Evolutionary conservation across 2,797 vertebrate species (phyloP).

Genomic region (Thalassophryne amazonica): DNA sequence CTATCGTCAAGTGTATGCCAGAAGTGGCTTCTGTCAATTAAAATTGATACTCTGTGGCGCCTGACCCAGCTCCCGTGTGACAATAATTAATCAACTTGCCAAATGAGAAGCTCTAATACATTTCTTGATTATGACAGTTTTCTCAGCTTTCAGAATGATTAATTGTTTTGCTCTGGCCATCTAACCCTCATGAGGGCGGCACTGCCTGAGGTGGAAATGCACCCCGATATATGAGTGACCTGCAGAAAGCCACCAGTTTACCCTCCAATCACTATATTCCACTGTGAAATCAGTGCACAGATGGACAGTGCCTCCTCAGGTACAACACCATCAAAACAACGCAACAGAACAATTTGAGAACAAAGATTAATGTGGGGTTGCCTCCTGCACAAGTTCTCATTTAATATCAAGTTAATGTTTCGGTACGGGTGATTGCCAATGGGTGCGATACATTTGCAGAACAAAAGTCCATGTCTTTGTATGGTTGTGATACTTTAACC

Average conservation of each 20-base stretch:
- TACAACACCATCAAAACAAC: slow-evolving; percentile 36
- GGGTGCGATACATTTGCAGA: too few species aligned
- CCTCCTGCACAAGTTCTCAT: slow-evolving; percentile 17
- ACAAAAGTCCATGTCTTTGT: too few species aligned
- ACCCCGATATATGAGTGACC: slow-evolving; percentile 44
- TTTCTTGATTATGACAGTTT: slow-evolving; percentile 76
- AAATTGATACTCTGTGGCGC: slow-evolving; percentile 21
- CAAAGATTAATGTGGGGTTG: slow-evolving; percentile 56
- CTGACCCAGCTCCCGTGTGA: slow-evolving; percentile 50
- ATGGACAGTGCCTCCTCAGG: slow-evolving; percentile 40
- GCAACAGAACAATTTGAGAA: slow-evolving; percentile 16
- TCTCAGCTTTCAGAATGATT: slow-evolving; percentile 76
- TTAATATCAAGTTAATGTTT: slow-evolving; percentile 11
- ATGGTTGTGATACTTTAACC: too few species aligned
- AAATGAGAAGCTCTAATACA: slow-evolving; percentile 58
- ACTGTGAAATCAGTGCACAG: slow-evolving; percentile 39
- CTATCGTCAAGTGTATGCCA: background rate
- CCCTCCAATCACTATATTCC: slow-evolving; percentile 35
- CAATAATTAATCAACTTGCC: slow-evolving; percentile 79
- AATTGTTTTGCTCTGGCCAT: slow-evolving; percentile 67
- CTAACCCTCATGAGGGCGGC: slow-evolving; percentile 53
- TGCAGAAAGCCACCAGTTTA: slow-evolving; percentile 16
- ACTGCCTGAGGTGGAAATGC: slow-evolving; percentile 49
- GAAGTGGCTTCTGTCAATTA: slow-evolving; percentile 29
- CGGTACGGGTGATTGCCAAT: too few species aligned